phyloP scores from a whole-genome alignment of 2,888 invertebrate species.

The Himalopsyche kuldschensis region DNA sequence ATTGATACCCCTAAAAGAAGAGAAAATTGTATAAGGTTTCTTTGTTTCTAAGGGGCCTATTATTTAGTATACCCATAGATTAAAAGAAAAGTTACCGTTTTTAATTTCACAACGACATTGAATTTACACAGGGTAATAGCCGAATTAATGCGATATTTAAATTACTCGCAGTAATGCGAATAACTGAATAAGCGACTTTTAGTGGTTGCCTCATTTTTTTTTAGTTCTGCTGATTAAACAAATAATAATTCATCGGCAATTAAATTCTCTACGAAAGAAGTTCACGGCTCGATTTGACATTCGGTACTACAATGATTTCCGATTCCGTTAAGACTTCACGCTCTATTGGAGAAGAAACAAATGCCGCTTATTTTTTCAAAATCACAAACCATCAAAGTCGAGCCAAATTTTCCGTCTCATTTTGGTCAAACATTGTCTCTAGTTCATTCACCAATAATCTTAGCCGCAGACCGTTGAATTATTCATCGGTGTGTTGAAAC shows the following conservation, averaged over 20 bases:
- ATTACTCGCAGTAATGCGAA: too few species aligned
- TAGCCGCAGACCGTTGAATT: not conserved
- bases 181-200: not conserved
- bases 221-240: not conserved
- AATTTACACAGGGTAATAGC: too few species aligned
- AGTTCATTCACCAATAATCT: not conserved
- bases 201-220: too few species aligned
- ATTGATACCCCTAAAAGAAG: too few species aligned
- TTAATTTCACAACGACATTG: too few species aligned
- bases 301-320: not conserved
- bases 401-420: not conserved
- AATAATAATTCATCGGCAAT: not conserved
- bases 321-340: not conserved
- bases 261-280: not conserved
- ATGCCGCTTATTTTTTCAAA: not conserved
- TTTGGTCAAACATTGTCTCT: not conserved
- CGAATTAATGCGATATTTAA: too few species aligned
- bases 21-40: too few species aligned
- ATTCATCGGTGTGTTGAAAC: not conserved
- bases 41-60: too few species aligned
- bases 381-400: not conserved
- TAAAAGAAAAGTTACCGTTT: too few species aligned
- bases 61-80: too few species aligned
- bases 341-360: not conserved
- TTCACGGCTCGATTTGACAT: not conserved